phyloP scores from a whole-genome alignment of 2,113 vertebrate species.

The Sarotherodon lohbergeri region DNA sequence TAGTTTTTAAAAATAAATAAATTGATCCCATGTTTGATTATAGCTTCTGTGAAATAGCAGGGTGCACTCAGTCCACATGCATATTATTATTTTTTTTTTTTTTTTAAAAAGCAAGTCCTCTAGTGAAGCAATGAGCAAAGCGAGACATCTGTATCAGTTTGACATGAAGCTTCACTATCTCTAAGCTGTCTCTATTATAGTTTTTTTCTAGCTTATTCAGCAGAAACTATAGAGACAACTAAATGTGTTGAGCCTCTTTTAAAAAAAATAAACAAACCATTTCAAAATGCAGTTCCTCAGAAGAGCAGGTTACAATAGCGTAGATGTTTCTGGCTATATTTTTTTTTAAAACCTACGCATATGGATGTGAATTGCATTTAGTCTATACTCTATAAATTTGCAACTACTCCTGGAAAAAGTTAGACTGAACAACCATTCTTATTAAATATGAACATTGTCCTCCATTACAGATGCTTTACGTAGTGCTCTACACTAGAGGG shows the following conservation, averaged over 20 bases:
- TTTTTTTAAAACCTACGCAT: background rate
- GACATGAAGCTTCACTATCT: background rate
- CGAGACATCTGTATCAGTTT: background rate
- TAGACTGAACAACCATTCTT: background rate
- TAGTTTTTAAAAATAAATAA: background rate
- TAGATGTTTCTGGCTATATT: background rate
- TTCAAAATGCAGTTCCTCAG: background rate
- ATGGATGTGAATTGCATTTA: background rate
- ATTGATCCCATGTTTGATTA: background rate
- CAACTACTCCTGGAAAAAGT: background rate
- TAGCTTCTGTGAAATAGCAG: background rate
- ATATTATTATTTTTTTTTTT: background rate
- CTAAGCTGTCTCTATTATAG: background rate
- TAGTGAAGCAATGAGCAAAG: background rate
- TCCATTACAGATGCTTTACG: background rate
- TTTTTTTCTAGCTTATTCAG: background rate
- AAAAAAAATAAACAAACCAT: background rate
- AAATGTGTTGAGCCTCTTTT: background rate
- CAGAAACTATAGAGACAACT: background rate
- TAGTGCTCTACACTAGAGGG: background rate
- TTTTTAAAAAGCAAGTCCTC: background rate
- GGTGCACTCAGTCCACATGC: background rate
- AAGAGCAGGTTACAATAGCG: background rate
- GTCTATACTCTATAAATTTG: background rate
- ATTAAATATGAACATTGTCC: background rate